Evolutionary conservation across 2,888 invertebrate species (phyloP).

Genomic region (Heliconius erato): DNA sequence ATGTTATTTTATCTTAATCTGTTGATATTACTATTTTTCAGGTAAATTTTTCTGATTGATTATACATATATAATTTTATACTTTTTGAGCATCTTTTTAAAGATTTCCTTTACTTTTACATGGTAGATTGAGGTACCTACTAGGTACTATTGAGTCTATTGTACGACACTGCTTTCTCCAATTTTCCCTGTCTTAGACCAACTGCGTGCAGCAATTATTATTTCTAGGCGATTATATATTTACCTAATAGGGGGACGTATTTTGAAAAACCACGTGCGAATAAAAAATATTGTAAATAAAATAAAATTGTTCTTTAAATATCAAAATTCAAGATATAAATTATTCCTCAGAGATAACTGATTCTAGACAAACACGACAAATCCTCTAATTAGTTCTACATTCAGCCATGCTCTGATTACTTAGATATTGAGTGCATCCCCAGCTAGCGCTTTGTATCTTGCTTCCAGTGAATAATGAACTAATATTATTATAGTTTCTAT

Average conservation of each 20-base stretch:
- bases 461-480: not conserved
- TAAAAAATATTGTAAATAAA: not conserved
- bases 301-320: too few species aligned
- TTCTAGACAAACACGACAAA: conserved; percentile 8
- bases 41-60: not conserved
- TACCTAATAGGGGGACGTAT: too few species aligned
- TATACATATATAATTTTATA: too few species aligned
- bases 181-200: too few species aligned
- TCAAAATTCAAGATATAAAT: not conserved
- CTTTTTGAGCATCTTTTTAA: too few species aligned
- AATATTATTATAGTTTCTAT: not conserved
- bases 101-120: too few species aligned
- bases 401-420: conserved; percentile 41
- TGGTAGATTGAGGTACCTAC: too few species aligned
- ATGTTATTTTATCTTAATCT: conserved; percentile 36
- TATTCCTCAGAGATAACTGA: conserved; percentile 17
- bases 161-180: too few species aligned
- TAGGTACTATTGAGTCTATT: too few species aligned
- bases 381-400: conserved; percentile 39
- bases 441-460: not conserved
- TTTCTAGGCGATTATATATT: too few species aligned
- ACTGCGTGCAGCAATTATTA: too few species aligned
- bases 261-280: not conserved
- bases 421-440: conserved; percentile 30
- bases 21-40: not conserved